These are phyloP conservation scores for Trematomus bernacchii DNA, from an alignment of 2,797 vertebrate genomes.

Conservation along the genomic window DNA sequence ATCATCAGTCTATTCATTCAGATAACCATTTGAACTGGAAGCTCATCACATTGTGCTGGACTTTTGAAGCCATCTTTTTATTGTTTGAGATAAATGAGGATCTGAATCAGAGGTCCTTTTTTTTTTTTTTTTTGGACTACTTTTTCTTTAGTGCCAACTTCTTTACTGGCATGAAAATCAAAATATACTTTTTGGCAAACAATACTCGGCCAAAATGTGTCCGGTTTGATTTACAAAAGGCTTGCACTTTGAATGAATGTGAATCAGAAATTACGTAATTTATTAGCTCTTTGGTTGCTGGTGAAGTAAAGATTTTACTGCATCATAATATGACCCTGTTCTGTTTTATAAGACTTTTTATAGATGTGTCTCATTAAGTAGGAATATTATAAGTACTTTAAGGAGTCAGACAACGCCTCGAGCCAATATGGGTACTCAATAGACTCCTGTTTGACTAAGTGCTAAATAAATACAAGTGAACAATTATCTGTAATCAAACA, in stretches of 20 bases:
- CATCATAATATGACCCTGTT: constrained; percentile 33
- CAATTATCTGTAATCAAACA: constrained; percentile 31
- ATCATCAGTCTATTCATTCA: constrained; percentile 34
- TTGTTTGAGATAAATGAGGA: constrained; percentile 46
- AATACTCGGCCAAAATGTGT: constrained; percentile 33
- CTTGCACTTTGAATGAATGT: constrained; percentile 80
- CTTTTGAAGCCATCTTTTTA: constrained; percentile 44
- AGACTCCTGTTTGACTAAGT: not conserved
- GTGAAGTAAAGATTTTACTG: constrained; percentile 85
- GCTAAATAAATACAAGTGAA: constrained; percentile 22
- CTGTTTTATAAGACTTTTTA: constrained; percentile 21
- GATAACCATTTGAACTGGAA: constrained; percentile 34
- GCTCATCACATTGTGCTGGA: constrained; percentile 39
- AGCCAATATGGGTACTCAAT: not conserved
- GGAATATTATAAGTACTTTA: not conserved
- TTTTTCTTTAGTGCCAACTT: constrained; percentile 69
- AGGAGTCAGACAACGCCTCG: not conserved
- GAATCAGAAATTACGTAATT: constrained; percentile 78
- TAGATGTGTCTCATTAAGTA: not conserved
- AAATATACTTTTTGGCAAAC: constrained; percentile 28
- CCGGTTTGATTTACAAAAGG: constrained; percentile 60
- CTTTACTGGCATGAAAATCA: constrained; percentile 43
- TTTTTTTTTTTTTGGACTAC: constrained; percentile 29
- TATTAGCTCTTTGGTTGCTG: constrained; percentile 82
- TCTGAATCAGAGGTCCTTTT: constrained; percentile 19